phyloP scores from a whole-genome alignment of 2,888 invertebrate genomes.

The Torymus tubicola region DNA sequence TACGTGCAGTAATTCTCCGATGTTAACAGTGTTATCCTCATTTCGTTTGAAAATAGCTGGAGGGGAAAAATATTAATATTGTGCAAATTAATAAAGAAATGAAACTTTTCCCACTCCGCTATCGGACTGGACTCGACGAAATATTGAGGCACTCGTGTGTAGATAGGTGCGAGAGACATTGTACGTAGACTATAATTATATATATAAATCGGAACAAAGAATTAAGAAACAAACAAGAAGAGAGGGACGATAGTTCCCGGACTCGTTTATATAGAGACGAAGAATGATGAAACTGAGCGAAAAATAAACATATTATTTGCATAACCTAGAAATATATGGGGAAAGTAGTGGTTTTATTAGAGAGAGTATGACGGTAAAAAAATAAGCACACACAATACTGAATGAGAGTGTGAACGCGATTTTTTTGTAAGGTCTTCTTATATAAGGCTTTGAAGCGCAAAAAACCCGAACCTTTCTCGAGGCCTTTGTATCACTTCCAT shows the following conservation, averaged over 20 bases:
- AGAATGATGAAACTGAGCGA: conserved; percentile 11
- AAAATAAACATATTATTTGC: conserved; percentile 73
- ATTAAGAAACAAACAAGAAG: conserved; percentile 43
- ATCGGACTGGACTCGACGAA: conserved; percentile 22
- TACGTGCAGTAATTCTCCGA: conserved; percentile 31
- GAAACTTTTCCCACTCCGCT: conserved; percentile 31
- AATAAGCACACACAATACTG: conserved; percentile 26
- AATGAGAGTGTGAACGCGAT: conserved; percentile 33
- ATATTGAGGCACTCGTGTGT: conserved; percentile 26
- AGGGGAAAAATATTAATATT: conserved; percentile 34
- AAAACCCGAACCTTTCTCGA: conserved; percentile 43
- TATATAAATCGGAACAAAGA: conserved; percentile 47
- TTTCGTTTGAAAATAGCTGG: conserved; percentile 34
- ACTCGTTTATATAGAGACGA: conserved; percentile 20
- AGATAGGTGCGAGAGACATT: conserved; percentile 52
- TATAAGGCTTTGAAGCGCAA: conserved; percentile 47
- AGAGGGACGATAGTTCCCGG: conserved; percentile 15
- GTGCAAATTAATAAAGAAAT: conserved; percentile 49
- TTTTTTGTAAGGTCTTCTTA: conserved; percentile 54
- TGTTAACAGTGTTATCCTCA: conserved; percentile 12
- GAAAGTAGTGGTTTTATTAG: conserved; percentile 59
- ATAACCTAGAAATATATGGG: conserved; percentile 65
- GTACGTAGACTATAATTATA: conserved; percentile 48
- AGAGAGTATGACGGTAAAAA: conserved; percentile 18
- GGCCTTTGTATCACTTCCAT: conserved; percentile 31